phyloP scores from a whole-genome alignment of 2,888 invertebrate genomes.

The Caenorhabditis uteleia region DNA sequence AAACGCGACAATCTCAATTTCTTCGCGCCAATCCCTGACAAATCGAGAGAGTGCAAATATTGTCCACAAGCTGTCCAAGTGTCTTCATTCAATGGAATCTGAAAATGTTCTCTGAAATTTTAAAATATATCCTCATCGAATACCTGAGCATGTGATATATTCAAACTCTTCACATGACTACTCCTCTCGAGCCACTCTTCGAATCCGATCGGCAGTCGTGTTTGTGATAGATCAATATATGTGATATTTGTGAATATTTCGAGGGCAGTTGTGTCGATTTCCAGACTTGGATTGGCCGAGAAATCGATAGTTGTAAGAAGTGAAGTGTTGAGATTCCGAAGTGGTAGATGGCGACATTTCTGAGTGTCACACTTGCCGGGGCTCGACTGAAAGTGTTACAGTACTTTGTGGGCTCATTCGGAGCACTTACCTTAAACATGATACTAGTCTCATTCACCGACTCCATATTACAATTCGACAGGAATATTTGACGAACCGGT shows the following conservation, averaged over 20 bases:
- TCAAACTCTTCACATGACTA: conserved; percentile 40
- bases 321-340: conserved; percentile 29
- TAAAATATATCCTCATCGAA: too few relatives aligned
- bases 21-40: conserved; percentile 49
- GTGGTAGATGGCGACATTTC: conserved; percentile 24
- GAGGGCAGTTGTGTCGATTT: conserved; percentile 43
- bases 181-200: conserved; percentile 44
- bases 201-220: conserved; percentile 37
- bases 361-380: conserved; percentile 16
- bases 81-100: conserved; percentile 29
- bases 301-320: conserved; percentile 52
- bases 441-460: conserved; percentile 48
- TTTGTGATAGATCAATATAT: conserved; percentile 38
- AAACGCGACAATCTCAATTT: conserved; percentile 39
- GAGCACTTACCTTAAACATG: conserved; percentile 39
- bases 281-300: conserved; percentile 46
- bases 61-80: conserved; percentile 54
- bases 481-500: conserved; percentile 49
- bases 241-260: conserved; percentile 40
- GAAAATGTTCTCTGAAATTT: too few relatives aligned
- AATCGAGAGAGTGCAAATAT: conserved; percentile 56
- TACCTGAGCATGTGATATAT: conserved; percentile 50
- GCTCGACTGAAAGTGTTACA: neutral
- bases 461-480: conserved; percentile 50
- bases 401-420: neutral